Evolutionary conservation across 2,888 invertebrate genomes (phyloP).

Genomic region (Napeogenes sylphis): DNA sequence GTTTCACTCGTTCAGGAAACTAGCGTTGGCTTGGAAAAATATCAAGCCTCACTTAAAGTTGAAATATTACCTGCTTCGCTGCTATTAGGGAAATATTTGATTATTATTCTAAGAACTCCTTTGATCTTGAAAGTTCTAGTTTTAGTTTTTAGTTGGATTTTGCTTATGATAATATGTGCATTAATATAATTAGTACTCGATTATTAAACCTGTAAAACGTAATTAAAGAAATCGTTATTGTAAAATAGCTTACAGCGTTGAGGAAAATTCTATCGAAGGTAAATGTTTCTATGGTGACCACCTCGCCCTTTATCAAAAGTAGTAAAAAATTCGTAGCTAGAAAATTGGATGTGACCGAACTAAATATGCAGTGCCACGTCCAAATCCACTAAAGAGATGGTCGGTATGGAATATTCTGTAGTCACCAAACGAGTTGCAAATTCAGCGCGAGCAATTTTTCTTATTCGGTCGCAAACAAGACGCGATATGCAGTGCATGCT

Average conservation of each 20-base stretch:
- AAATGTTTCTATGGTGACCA: too few relatives aligned
- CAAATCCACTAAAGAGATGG: conserved; percentile 52
- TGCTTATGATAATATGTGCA: too few relatives aligned
- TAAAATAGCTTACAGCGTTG: too few relatives aligned
- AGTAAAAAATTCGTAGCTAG: not conserved
- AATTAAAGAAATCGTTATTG: too few relatives aligned
- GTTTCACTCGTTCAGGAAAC: conserved; percentile 50
- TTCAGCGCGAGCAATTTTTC: conserved; percentile 41
- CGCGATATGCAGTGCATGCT: conserved; percentile 37
- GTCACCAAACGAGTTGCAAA: conserved; percentile 45
- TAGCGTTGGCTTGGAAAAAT: conserved; percentile 48
- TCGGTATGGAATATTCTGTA: conserved; percentile 50
- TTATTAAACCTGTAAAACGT: too few relatives aligned
- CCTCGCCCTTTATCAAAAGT: too few relatives aligned
- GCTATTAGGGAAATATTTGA: too few relatives aligned
- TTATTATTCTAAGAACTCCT: too few relatives aligned
- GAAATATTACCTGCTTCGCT: conserved; percentile 26
- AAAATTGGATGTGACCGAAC: conserved; percentile 45
- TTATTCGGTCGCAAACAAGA: conserved; percentile 51
- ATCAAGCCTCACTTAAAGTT: conserved; percentile 49
- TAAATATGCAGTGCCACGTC: conserved; percentile 28
- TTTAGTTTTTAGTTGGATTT: too few relatives aligned
- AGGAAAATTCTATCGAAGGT: too few relatives aligned
- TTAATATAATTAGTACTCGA: too few relatives aligned
- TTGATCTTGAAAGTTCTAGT: too few relatives aligned